These are phyloP conservation scores for Pogona vitticeps DNA, from an alignment of 2,113 vertebrate genomes.

Conservation along the genomic window DNA sequence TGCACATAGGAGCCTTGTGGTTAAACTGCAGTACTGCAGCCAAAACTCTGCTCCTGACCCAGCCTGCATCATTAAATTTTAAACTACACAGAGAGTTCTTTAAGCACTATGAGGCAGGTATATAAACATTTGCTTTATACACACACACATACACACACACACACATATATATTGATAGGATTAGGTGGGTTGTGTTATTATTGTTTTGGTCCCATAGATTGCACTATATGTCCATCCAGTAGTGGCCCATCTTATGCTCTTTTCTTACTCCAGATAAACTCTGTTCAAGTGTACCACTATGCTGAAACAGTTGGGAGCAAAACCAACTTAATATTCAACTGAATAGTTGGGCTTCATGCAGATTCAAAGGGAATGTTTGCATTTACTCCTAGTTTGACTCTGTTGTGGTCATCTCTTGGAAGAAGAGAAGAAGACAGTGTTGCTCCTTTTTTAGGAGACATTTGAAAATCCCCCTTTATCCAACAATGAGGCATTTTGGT, in stretches of 20 bases:
- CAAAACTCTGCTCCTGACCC: no score
- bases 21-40: no score
- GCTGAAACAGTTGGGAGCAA: conserved; percentile 53
- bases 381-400: conserved; percentile 48
- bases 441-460: conserved; percentile 3
- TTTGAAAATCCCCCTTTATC: conserved; percentile 22
- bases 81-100: no score
- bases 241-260: conserved; percentile 29
- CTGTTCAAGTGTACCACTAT: conserved; percentile 58
- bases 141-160: not conserved
- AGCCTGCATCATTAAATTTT: no score
- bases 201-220: conserved; percentile 9
- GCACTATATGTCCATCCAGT: conserved; percentile 45
- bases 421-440: not conserved
- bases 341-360: conserved; percentile 11
- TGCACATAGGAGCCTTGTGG: no score
- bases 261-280: conserved; percentile 48
- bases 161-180: not conserved
- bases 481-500: not conserved
- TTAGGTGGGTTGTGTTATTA: not conserved
- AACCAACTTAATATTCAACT: conserved; percentile 57
- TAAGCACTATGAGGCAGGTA: not conserved
- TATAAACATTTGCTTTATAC: no score
- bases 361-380: conserved; percentile 46
- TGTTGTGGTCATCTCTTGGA: conserved; percentile 36